Evolutionary conservation across 1,140 invertebrate species (phyloP).

Genomic region (Belonocnema kinseyi): DNA sequence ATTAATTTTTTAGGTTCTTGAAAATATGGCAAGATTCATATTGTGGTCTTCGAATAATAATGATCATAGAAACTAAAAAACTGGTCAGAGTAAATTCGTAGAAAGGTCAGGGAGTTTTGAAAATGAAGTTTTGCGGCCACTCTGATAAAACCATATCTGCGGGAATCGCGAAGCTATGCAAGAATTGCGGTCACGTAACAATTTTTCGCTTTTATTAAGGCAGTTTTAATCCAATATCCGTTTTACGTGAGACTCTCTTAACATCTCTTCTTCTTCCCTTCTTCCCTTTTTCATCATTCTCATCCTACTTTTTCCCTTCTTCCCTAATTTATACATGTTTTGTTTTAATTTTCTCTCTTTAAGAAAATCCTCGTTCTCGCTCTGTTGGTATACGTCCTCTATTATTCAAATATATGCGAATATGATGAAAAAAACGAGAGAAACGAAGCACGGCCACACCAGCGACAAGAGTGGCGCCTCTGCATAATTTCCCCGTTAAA

Average conservation of each 20-base stretch:
- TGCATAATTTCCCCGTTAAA: slow-evolving; percentile 44
- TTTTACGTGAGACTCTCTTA: neutral
- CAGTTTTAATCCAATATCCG: slow-evolving; percentile 22
- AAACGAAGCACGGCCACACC: slow-evolving; percentile 1
- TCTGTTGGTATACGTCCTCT: neutral
- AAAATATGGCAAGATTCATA: no score
- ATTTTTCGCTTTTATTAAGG: slow-evolving; percentile 25
- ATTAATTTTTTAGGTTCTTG: no score
- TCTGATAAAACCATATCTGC: neutral
- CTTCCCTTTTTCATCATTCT: neutral
- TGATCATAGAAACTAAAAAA: no score
- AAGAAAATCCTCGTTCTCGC: neutral
- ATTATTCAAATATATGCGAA: slow-evolving; percentile 42
- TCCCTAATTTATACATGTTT: neutral
- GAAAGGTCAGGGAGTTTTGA: neutral
- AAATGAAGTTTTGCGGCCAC: no score
- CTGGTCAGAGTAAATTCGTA: no score
- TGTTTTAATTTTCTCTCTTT: neutral
- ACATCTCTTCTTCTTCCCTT: neutral
- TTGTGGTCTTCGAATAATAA: no score
- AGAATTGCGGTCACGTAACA: slow-evolving; percentile 29
- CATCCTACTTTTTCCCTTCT: neutral
- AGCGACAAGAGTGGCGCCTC: neutral
- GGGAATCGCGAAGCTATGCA: neutral
- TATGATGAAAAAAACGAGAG: slow-evolving; percentile 33